Evolutionary conservation across 2,888 invertebrate species (phyloP), one percentile per base, ranked within the genome.

Genomic region (Abrostola tripartita): DNA sequence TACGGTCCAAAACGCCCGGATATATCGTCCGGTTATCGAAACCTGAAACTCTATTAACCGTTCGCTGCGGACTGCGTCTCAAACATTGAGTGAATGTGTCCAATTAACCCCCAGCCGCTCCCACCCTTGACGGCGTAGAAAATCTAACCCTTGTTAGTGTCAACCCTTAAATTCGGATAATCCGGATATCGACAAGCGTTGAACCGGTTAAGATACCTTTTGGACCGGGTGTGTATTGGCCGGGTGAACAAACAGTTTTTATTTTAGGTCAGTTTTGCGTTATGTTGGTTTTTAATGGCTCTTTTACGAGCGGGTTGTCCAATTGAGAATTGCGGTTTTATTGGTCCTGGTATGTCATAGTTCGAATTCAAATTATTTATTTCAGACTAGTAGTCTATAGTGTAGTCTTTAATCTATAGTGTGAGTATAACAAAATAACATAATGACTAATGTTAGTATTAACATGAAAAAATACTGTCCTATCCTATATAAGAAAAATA

Each of bases 101-200:
- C 83, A 84, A 81, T 85, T 85, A 81, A 82, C 76, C 80, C 74
- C 64, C 44, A 64, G 61, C 61, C 61, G 70, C 60, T 68, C 67
- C 68, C 68, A 72, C 65, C 72, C 74, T 67, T 82, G 83, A 76
- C 82, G 82, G 81, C 72, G 82, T 83, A 81, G 87, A 88, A 88
- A 90, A 88, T 85, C 77, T 79, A 79, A 91, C 92, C 92, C 92
- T 90, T 90, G 92, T 92, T 92, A 92, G 87, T 90, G 92, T 92
- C 92, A 89, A 81, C 79, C 86, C 85, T 79, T 85, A 85, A 89
- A 90, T 89, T 87, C 83, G 85, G 87, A 87, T 91, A 89, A 90
- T 87, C 88, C 87, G 82, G 81, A 82, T 86, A 89, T 88, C 87
- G 90, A 90, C 85, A 85, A 83, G 84, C 88, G 84, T 81, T 84